Percentiles rank a stretch among this genome's conserved stretches.
Conservation (phyloP, 2,797 vertebrate genomes). For the Pseudochaenichthys georgianus region DNA sequence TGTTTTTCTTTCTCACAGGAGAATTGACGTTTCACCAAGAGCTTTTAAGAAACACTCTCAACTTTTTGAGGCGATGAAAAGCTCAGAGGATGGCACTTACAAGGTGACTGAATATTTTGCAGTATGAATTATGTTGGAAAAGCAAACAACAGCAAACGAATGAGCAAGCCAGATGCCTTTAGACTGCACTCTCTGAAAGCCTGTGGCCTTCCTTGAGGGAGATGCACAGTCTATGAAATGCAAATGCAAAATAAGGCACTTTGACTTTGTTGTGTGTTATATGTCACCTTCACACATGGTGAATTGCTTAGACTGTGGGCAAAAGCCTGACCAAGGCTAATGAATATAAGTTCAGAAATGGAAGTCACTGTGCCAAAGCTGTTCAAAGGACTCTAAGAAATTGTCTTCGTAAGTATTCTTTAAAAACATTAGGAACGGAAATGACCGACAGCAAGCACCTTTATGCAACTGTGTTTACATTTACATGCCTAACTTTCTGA, state of each 20-base stretch:
- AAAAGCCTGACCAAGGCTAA: slow-evolving; percentile 94
- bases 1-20: slow-evolving; percentile 83
- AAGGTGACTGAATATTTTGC: slow-evolving; percentile 96
- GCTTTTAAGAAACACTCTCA: slow-evolving; percentile 99
- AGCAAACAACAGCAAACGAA: slow-evolving; percentile 73
- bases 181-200: slow-evolving; percentile 93
- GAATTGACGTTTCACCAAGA: slow-evolving; percentile 99
- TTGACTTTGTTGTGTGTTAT: slow-evolving; percentile 97
- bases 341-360: slow-evolving; percentile 93
- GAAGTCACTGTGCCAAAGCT: slow-evolving; percentile 94
- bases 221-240: slow-evolving; percentile 92
- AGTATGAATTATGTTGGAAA: slow-evolving; percentile 92
- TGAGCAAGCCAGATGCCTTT: slow-evolving; percentile 85
- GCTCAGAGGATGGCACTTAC: slow-evolving; percentile 93
- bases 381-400: slow-evolving; percentile 95
- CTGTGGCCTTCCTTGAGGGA: slow-evolving; percentile 95
- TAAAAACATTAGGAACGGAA: slow-evolving; percentile 79
- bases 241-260: slow-evolving; percentile 89
- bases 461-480: slow-evolving; percentile 57
- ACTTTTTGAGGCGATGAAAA: slow-evolving; percentile 96
- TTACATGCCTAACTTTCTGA: slow-evolving; percentile 48
- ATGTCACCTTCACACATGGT: slow-evolving; percentile 92
- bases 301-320: slow-evolving; percentile 97
- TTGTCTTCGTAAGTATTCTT: slow-evolving; percentile 98
- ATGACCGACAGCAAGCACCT: slow-evolving; percentile 63